Evolutionary conservation across 2,888 invertebrate species (phyloP).

Genomic region (Campoplex nolae): DNA sequence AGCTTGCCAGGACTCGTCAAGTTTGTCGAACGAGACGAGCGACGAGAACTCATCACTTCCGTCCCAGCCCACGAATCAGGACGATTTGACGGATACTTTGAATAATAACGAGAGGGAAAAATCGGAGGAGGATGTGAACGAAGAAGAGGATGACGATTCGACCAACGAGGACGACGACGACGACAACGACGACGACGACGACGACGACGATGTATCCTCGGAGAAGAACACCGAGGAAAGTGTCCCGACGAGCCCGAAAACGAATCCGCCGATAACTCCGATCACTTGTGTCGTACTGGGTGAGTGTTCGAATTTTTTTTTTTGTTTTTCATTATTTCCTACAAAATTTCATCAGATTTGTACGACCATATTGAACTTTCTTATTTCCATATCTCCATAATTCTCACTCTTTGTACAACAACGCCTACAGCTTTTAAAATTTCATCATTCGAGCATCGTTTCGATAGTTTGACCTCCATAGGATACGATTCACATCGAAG

Average conservation of each 20-base stretch:
- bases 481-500: background rate
- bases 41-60: constrained; percentile 65
- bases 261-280: constrained; percentile 70
- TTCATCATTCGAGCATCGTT: background rate
- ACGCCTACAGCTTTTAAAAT: background rate
- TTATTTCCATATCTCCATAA: background rate
- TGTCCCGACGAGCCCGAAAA: constrained; percentile 68
- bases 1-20: constrained; percentile 45
- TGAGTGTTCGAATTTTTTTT: constrained; percentile 64
- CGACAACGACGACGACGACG: constrained; percentile 3
- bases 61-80: constrained; percentile 44
- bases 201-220: constrained; percentile 49
- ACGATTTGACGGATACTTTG: constrained; percentile 41
- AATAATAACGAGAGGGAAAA: constrained; percentile 55
- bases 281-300: constrained; percentile 79
- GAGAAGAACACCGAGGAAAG: constrained; percentile 67
- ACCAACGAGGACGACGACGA: constrained; percentile 50
- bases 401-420: background rate
- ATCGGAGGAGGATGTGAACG: constrained; percentile 47
- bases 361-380: background rate
- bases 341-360: background rate
- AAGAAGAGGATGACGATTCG: constrained; percentile 46
- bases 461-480: background rate
- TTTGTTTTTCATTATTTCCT: background rate
- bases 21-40: constrained; percentile 47